These are phyloP conservation scores for Molothrus ater DNA, from an alignment of 2,797 vertebrate species.

Conservation along the genomic window DNA sequence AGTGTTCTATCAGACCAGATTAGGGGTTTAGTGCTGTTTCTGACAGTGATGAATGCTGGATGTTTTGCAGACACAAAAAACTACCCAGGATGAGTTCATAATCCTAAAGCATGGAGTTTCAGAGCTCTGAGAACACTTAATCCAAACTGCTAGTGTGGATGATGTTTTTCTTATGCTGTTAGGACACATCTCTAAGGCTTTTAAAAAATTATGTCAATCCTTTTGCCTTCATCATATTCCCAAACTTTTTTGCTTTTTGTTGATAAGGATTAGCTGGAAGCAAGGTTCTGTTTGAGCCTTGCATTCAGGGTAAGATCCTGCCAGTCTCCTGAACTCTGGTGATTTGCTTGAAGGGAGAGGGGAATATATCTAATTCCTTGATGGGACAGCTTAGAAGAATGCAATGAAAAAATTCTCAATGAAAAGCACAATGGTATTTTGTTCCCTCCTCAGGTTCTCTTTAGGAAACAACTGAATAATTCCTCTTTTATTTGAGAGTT, in stretches of 20 bases:
- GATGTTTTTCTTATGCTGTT: not conserved
- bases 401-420: not conserved
- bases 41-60: not conserved
- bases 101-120: not conserved
- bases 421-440: not conserved
- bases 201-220: not conserved
- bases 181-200: not conserved
- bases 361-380: not conserved
- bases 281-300: not conserved
- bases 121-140: not conserved
- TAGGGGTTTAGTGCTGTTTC: not conserved
- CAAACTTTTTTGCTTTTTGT: not conserved
- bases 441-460: not conserved
- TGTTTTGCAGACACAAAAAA: not conserved
- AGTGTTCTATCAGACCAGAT: not conserved
- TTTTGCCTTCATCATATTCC: not conserved
- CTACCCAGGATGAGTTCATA: not conserved
- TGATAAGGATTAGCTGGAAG: not conserved
- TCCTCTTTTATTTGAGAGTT: not conserved
- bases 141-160: not conserved
- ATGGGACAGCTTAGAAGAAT: not conserved
- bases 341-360: not conserved
- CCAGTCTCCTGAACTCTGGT: not conserved
- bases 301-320: not conserved
- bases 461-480: not conserved